Evolutionary conservation across 2,888 invertebrate genomes (phyloP).

Genomic region (Mesorhabditis belari): DNA sequence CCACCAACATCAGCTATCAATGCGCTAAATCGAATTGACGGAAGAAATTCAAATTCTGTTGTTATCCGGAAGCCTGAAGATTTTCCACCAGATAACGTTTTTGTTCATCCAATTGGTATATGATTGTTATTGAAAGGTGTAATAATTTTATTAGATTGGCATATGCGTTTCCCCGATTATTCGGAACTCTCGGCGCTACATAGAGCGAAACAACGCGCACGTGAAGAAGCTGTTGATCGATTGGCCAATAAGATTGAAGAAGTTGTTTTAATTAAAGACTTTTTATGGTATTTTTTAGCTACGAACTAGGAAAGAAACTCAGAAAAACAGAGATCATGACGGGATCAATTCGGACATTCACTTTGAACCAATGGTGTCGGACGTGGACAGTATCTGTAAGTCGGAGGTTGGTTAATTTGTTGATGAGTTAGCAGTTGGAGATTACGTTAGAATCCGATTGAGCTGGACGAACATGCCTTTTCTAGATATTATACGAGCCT

Average conservation of each 20-base stretch:
- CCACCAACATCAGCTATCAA: too few relatives aligned
- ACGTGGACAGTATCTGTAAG: too few relatives aligned
- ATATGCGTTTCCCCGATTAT: conserved; percentile 12
- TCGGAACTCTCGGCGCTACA: conserved; percentile 9
- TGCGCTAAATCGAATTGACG: too few relatives aligned
- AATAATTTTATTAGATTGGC: conserved; percentile 21
- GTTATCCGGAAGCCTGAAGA: conserved; percentile 2
- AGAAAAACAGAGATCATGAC: too few relatives aligned
- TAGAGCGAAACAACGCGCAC: conserved; percentile 11
- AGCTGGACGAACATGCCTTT: too few relatives aligned
- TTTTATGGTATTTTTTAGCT: not conserved
- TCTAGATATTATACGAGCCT: conserved; percentile 11
- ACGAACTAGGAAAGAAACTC: not conserved
- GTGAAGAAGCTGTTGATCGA: conserved; percentile 10
- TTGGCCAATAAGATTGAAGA: not conserved
- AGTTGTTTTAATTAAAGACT: not conserved
- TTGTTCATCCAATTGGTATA: conserved; percentile 8
- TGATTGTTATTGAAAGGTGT: too few relatives aligned
- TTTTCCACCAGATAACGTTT: not conserved
- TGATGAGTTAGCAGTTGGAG: too few relatives aligned
- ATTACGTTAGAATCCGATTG: too few relatives aligned
- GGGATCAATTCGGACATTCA: too few relatives aligned
- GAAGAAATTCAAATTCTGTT: too few relatives aligned
- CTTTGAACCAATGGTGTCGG: not conserved
- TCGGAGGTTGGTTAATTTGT: too few relatives aligned